Evolutionary conservation across 2,888 invertebrate genomes (phyloP), one percentile per base, ranked within the genome.

Genomic region (Macrophya alboannulata): DNA sequence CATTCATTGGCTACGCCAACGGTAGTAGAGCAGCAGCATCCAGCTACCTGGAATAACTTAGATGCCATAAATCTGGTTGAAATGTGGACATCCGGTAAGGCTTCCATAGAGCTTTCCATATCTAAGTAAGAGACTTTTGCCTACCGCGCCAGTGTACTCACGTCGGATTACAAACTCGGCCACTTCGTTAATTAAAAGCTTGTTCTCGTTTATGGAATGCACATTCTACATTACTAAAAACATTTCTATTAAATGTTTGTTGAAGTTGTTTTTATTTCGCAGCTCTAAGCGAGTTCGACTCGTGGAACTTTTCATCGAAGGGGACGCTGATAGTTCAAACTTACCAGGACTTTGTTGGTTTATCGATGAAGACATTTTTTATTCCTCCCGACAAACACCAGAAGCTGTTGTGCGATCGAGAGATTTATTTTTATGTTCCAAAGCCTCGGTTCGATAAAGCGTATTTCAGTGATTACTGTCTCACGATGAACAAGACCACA

Each of bases 1-100:
- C 62, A 81, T 81, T 81, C 55, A 77, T 77, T 21, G 74, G 74
- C 45, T 74, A 74, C 74, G 21, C 45, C 15, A n/a, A 25, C 55
- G 77, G 48, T 55, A 55, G 55, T 51, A 77, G 71, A 17, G 62
- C 25, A 62, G 62, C 62, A 77, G 55, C 65, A 62, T 81, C 81
- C 81, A 37, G 62, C 62, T 81, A 81, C 81, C 81, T 81, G 81
- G 81, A 81, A 81, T 81, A 62, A 43, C 81, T n/a, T 37, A 81
- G 65, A 59, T 81, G 43, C 62, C 81, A 81, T 81, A 81, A 81
- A 81, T 81, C 81, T 43, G 81, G 43, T 65, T 59, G 81, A 62
- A 62, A 81, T 15, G 62, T 81, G 62, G 43, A 62, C 62, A 81
- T 65, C 62, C 81, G 81, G 43, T 55, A 15, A 31, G 31, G 55